Conservation (phyloP, 2,797 vertebrate species). For the Tenualosa thibaudeaui region DNA sequence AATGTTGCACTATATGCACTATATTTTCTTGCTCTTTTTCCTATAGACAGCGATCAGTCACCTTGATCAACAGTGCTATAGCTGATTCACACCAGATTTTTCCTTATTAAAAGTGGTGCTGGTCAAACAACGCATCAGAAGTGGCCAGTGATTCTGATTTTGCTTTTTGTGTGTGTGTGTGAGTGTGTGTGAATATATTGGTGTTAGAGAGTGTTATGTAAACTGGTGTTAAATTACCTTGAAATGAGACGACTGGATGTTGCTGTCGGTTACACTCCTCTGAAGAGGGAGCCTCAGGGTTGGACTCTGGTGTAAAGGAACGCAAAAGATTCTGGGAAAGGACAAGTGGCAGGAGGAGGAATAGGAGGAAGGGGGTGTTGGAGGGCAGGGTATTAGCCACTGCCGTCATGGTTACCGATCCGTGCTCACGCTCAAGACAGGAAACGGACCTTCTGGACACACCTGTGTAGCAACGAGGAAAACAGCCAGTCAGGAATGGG, state of each 20-base stretch:
- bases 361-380: conserved; percentile 35
- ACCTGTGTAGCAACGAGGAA: conserved; percentile 17
- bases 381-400: conserved; percentile 20
- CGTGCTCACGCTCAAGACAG: conserved; percentile 32
- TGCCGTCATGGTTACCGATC: conserved; percentile 46
- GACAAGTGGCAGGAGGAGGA: conserved; percentile 39
- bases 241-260: conserved; percentile 54
- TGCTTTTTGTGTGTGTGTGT: background rate
- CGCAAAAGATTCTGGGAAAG: conserved; percentile 37
- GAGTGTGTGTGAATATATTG: background rate
- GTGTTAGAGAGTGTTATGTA: background rate
- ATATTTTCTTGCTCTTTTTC: too few relatives aligned
- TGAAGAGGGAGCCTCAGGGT: conserved; percentile 22
- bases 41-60: too few relatives aligned
- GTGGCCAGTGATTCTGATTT: too few relatives aligned
- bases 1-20: too few relatives aligned
- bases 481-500: background rate
- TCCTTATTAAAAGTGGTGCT: too few relatives aligned
- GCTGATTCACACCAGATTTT: too few relatives aligned
- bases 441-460: conserved; percentile 25
- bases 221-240: conserved; percentile 41
- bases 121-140: too few relatives aligned
- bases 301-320: conserved; percentile 24
- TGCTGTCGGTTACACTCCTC: conserved; percentile 46
- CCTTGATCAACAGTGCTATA: too few relatives aligned